Conservation (phyloP, 2,113 vertebrate species). For the Caranx ignobilis region DNA sequence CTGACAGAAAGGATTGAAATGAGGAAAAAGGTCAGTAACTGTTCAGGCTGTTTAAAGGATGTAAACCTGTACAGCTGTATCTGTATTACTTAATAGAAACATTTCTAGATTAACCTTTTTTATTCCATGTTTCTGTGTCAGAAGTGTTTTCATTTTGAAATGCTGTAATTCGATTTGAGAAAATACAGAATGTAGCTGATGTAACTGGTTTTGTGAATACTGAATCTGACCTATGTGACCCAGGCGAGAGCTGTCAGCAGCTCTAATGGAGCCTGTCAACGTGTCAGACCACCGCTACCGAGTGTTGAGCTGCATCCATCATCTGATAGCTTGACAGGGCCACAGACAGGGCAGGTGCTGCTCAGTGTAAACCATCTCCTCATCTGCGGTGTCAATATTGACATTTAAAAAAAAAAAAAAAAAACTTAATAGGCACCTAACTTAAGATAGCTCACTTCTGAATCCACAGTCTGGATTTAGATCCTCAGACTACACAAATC, state of each 20-base stretch:
- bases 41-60: too few relatives aligned
- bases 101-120: not conserved
- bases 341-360: slow-evolving; percentile 25
- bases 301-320: slow-evolving; percentile 27
- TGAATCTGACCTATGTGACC: slow-evolving; percentile 15
- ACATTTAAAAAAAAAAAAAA: slow-evolving; percentile 34
- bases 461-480: slow-evolving; percentile 45
- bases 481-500: slow-evolving; percentile 70
- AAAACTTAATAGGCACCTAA: slow-evolving; percentile 16
- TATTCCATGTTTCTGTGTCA: not conserved
- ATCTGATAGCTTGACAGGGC: slow-evolving; percentile 25
- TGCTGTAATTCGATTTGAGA: not conserved
- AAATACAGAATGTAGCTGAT: not conserved
- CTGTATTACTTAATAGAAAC: not conserved
- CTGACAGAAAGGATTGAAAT: not conserved
- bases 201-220: slow-evolving; percentile 1
- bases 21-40: too few relatives aligned
- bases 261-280: slow-evolving; percentile 24
- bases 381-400: slow-evolving; percentile 40
- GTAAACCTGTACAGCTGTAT: not conserved
- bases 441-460: slow-evolving; percentile 19
- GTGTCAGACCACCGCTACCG: slow-evolving; percentile 12
- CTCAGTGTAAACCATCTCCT: slow-evolving; percentile 25
- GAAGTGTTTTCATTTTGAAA: not conserved
- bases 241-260: not conserved